Evolutionary conservation across 2,113 vertebrate species (phyloP), one percentile per base, ranked within the genome.

Genomic region (Dicrurus megarhynchus): DNA sequence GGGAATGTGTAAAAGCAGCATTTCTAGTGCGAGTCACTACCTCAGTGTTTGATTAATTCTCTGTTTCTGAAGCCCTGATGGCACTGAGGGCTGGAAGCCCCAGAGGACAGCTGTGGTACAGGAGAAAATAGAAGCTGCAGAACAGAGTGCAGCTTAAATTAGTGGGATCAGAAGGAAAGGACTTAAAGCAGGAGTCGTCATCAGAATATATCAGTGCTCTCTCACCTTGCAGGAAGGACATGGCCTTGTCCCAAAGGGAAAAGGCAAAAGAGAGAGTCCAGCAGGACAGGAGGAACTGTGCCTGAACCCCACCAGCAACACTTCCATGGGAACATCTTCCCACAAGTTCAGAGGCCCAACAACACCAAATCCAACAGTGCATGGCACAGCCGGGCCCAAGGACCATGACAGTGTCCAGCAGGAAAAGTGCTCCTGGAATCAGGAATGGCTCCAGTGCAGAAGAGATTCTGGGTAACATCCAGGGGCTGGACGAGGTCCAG

Each of bases 41-140:
- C 61, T 55, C 5, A 1, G 32, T 24, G 28, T 37, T 89, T 85
- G 81, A 76, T 91, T 95, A 89, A 61, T 95, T 90, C 67, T 57
- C n/a, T 82, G 1, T 71, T 91, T 91, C 61, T 90, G 87, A 84
- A 87, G 80, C 41, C 71, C 70, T 79, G 81, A 87, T 81, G 91
- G 57, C 88, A 70, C 28, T 6, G 28, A 23, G n/a, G 37, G 19
- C 47, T 68, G 61, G 49, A 67, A 90, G 30, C 70, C 89, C 75
- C 87, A 88, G 67, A 79, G 87, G 94, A 90, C 39, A 79, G 32
- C 37, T 87, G 49, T 9, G 39, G 57, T 42, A 33, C 42, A 80
- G 57, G 46, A 93, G 71, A 94, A 94, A 94, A 91, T 89, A 96
- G 94, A 95, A 91, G 22, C 39, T 71, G 42, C 53, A 73, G 71